Evolutionary conservation across 2,797 vertebrate species (phyloP).

Genomic region (Oreonectes daqikongensis): DNA sequence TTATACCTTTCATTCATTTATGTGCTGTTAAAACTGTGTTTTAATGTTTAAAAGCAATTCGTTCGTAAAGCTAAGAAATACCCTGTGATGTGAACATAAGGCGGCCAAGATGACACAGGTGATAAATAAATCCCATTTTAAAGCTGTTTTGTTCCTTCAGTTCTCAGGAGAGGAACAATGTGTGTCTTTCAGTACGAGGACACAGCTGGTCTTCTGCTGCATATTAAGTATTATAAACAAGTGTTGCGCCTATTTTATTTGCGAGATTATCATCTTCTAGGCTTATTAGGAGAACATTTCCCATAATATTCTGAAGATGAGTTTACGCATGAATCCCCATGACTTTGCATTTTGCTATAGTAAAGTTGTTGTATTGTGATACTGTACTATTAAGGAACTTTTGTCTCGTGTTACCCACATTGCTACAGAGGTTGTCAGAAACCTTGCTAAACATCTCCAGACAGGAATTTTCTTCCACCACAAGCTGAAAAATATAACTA

Average conservation of each 20-base stretch:
- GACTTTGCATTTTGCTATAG: conserved; percentile 21
- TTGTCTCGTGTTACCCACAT: conserved; percentile 30
- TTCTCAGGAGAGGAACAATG: conserved; percentile 40
- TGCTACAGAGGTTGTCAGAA: conserved; percentile 21
- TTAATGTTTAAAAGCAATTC: not conserved
- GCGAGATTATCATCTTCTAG: conserved; percentile 76
- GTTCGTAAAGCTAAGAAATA: conserved; percentile 5
- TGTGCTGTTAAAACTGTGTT: not conserved
- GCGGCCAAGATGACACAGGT: conserved; percentile 21
- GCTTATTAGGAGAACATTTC: conserved; percentile 55
- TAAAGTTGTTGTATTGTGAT: conserved; percentile 20
- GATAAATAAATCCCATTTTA: conserved; percentile 38
- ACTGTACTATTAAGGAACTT: conserved; percentile 26
- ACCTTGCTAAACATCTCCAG: conserved; percentile 18
- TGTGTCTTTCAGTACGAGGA: conserved; percentile 40
- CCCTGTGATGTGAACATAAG: conserved; percentile 20
- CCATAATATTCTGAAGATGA: conserved; percentile 49
- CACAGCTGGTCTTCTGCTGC: conserved; percentile 42
- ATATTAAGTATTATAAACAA: conserved; percentile 46
- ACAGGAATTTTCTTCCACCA: conserved; percentile 52
- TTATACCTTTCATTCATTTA: not conserved
- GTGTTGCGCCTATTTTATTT: conserved; percentile 55
- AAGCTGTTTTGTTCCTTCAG: conserved; percentile 37
- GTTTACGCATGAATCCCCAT: conserved; percentile 33
- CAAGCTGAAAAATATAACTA: conserved; percentile 48